Percentiles rank a stretch among this genome's conserved stretches.
phyloP scores from a whole-genome alignment of 2,113 vertebrate genomes.

The Aviceda subcristata region DNA sequence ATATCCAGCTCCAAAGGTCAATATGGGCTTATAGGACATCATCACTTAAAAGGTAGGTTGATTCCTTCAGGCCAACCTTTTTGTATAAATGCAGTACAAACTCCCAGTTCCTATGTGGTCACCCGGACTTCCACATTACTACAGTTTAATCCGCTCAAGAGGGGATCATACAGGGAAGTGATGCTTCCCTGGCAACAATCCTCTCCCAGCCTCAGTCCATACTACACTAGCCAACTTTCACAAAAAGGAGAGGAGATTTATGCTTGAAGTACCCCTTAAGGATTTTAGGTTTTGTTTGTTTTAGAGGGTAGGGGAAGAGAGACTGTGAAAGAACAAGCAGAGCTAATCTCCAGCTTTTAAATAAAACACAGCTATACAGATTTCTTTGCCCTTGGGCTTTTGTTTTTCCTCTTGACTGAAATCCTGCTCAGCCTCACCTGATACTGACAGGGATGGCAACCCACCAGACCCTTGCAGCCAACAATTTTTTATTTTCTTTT shows the following conservation, averaged over 20 bases:
- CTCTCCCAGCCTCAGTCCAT: neutral
- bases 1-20: neutral
- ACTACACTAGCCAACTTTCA: conserved; percentile 22
- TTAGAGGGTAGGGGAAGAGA: conserved; percentile 39
- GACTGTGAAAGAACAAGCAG: conserved; percentile 52
- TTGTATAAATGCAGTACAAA: neutral
- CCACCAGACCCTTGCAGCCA: conserved; percentile 23
- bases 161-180: conserved; percentile 35
- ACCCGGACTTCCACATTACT: conserved; percentile 1
- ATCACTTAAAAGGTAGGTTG: neutral
- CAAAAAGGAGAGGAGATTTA: conserved; percentile 59
- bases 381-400: conserved; percentile 55
- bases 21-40: neutral
- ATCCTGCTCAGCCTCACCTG: conserved; percentile 57
- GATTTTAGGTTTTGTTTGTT: conserved; percentile 62
- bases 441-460: conserved; percentile 47
- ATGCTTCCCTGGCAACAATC: conserved; percentile 24
- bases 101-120: neutral
- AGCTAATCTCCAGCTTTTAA: conserved; percentile 55
- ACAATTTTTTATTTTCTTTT: conserved; percentile 4
- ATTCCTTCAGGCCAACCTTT: neutral
- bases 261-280: conserved; percentile 53
- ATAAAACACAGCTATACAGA: conserved; percentile 38
- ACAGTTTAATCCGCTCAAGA: conserved; percentile 51
- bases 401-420: conserved; percentile 51